Conservation (phyloP, 2,113 vertebrate genomes). For the Pygoscelis antarcticus region DNA sequence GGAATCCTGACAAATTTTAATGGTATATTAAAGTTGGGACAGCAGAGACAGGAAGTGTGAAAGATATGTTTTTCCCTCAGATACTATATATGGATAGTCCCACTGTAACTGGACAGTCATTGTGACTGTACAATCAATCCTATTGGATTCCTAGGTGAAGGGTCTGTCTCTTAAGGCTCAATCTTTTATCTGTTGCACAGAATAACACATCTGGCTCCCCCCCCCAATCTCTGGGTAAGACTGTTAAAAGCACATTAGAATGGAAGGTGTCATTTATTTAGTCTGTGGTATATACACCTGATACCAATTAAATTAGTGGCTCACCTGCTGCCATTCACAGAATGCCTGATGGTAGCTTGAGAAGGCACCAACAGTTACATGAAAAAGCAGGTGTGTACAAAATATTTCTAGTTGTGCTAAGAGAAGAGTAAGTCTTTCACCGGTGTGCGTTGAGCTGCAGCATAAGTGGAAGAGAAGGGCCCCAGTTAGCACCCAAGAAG, state of each 20-base stretch:
- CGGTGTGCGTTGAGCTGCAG: accelerated
- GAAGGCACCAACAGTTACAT: neutral
- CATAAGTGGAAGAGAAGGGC: neutral
- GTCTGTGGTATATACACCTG: neutral
- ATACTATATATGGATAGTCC: neutral
- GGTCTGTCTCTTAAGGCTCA: neutral
- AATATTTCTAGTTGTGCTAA: neutral
- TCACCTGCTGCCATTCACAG: neutral
- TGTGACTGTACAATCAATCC: slow-evolving; percentile 23
- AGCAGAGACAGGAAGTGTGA: slow-evolving; percentile 40
- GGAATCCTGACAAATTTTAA: slow-evolving; percentile 45
- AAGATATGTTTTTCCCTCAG: slow-evolving; percentile 28
- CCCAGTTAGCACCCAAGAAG: neutral
- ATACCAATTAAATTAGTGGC: neutral
- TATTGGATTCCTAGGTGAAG: slow-evolving; percentile 45
- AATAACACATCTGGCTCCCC: neutral
- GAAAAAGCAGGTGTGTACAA: neutral
- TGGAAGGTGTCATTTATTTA: neutral
- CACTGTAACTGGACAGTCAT: slow-evolving; percentile 1
- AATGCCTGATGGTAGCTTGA: neutral
- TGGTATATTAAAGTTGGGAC: slow-evolving; percentile 40
- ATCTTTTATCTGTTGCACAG: slow-evolving; percentile 13
- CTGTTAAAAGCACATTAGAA: neutral
- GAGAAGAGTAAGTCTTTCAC: neutral
- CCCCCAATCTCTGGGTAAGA: neutral